These are phyloP conservation scores for Hipposideros armiger DNA, from an alignment of 2,113 vertebrate species.

Conservation along the genomic window DNA sequence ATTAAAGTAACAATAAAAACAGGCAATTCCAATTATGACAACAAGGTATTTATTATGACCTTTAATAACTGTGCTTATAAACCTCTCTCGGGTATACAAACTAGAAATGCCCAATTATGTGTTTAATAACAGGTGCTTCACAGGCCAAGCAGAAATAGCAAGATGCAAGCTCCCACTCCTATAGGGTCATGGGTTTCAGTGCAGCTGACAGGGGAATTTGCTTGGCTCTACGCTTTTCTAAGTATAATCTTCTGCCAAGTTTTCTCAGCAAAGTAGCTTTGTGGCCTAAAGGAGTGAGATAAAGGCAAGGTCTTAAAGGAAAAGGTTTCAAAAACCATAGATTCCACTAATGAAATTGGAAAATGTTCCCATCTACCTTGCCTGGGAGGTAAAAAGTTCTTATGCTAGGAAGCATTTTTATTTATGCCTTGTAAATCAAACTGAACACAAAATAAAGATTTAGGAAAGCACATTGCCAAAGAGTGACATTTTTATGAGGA, in stretches of 20 bases:
- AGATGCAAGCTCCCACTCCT: background rate
- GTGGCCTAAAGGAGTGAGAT: constrained; percentile 41
- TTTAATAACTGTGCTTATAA: background rate
- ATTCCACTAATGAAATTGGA: background rate
- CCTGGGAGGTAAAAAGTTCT: background rate
- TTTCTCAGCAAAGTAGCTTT: constrained; percentile 60
- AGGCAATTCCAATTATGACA: background rate
- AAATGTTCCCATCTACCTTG: background rate
- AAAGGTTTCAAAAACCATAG: background rate
- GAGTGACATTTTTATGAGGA: constrained; percentile 36
- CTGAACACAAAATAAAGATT: background rate
- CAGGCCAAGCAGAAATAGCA: constrained; percentile 46
- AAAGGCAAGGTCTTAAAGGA: constrained; percentile 64
- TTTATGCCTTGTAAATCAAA: background rate
- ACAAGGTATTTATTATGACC: constrained; percentile 17
- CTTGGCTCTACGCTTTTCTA: constrained; percentile 61
- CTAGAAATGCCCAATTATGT: background rate
- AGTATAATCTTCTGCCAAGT: constrained; percentile 68
- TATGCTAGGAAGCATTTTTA: background rate
- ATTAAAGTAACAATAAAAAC: constrained; percentile 47
- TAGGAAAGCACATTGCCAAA: background rate
- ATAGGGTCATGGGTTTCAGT: background rate
- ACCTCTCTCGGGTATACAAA: background rate
- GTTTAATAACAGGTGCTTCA: background rate
- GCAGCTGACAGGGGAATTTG: constrained; percentile 61